These are phyloP conservation scores for Apostichopus californicus DNA, from an alignment of 35 echinoderm and acorn worm genomes.

Conservation along the genomic window DNA sequence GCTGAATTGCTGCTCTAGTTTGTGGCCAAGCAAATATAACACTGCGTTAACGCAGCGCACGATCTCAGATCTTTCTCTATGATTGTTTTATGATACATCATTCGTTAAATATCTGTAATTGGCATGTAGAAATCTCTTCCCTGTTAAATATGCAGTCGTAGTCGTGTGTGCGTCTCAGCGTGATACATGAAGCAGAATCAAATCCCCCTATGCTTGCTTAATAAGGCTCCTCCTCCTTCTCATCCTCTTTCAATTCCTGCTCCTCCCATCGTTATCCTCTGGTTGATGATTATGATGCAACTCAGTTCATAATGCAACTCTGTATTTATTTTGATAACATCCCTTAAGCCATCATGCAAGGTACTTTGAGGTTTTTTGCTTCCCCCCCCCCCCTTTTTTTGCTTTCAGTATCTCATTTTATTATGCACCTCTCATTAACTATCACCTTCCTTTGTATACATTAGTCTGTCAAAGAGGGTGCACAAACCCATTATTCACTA, in stretches of 20 bases:
- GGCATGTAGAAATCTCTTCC: too few species aligned
- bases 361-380: background rate
- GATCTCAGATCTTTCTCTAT: too few species aligned
- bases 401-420: background rate
- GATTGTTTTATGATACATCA: too few species aligned
- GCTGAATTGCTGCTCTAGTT: too few species aligned
- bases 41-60: too few species aligned
- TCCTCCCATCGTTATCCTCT: background rate
- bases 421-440: constrained; percentile 14
- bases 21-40: too few species aligned
- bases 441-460: constrained; percentile 14
- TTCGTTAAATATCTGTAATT: too few species aligned
- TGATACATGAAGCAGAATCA: too few species aligned
- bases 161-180: too few species aligned
- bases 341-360: constrained; percentile 4
- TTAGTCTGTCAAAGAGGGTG: constrained; percentile 4
- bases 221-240: background rate
- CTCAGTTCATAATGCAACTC: background rate
- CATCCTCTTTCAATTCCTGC: background rate
- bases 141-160: too few species aligned
- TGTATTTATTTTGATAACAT: constrained; percentile 11
- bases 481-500: constrained; percentile 11
- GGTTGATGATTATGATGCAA: background rate
- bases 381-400: too few species aligned
- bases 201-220: background rate